phyloP scores from a whole-genome alignment of 2,888 invertebrate genomes.

The Liposcelis brunnea region DNA sequence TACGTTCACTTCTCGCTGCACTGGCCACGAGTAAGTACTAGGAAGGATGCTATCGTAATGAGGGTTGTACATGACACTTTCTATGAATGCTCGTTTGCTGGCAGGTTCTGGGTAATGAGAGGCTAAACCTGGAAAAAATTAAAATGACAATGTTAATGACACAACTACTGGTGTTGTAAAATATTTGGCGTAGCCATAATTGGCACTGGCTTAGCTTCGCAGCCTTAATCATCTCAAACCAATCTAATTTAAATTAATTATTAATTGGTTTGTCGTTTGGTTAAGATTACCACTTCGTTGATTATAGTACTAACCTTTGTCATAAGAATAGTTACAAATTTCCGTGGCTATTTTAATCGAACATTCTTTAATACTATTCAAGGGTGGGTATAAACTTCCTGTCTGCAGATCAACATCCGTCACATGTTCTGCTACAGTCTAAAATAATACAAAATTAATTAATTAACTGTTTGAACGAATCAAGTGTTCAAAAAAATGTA shows the following conservation, averaged over 20 bases:
- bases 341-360: conserved; percentile 79
- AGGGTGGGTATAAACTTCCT: conserved; percentile 87
- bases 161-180: neutral
- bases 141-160: neutral
- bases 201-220: neutral
- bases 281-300: conserved; percentile 1
- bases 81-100: conserved; percentile 51
- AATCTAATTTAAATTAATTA: no score
- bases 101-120: conserved; percentile 74
- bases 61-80: conserved; percentile 57
- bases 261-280: conserved; percentile 3
- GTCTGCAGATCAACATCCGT: conserved; percentile 59
- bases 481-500: neutral
- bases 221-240: neutral
- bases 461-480: conserved; percentile 10
- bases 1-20: conserved; percentile 16
- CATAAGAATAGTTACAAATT: conserved; percentile 78
- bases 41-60: conserved; percentile 66
- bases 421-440: conserved; percentile 71
- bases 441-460: conserved; percentile 15
- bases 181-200: neutral
- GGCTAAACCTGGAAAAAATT: conserved; percentile 40
- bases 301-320: conserved; percentile 42
- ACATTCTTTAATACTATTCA: conserved; percentile 65
- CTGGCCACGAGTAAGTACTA: conserved; percentile 30